These are phyloP conservation scores for Criorhina ranunculi DNA, from an alignment of 2,888 invertebrate species.

Conservation along the genomic window DNA sequence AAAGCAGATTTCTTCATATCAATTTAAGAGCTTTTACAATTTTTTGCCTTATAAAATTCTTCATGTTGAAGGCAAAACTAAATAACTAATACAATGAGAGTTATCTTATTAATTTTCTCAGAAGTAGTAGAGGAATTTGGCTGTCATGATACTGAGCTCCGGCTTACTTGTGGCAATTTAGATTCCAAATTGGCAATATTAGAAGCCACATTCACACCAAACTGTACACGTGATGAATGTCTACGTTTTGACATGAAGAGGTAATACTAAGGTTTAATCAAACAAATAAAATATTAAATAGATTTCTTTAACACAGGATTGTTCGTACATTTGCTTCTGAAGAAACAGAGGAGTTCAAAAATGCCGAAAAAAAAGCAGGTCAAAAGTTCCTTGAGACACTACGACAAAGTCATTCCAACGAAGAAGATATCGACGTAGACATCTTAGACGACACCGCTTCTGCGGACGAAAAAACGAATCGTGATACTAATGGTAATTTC, in stretches of 20 bases:
- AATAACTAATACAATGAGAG: no score
- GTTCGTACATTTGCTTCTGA: constrained; percentile 55
- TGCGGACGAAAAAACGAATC: constrained; percentile 7
- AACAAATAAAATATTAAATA: background rate
- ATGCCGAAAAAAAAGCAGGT: constrained; percentile 78
- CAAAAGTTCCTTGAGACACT: constrained; percentile 79
- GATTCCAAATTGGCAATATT: constrained; percentile 88
- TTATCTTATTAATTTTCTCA: constrained; percentile 81
- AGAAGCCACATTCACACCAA: constrained; percentile 87
- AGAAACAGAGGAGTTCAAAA: constrained; percentile 54
- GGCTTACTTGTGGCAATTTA: constrained; percentile 87
- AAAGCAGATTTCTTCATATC: no score
- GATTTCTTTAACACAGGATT: constrained; percentile 28
- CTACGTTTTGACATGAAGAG: constrained; percentile 77
- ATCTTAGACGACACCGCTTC: constrained; percentile 41
- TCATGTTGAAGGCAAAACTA: no score
- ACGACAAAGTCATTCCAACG: constrained; percentile 73
- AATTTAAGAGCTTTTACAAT: background rate
- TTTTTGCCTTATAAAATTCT: no score
- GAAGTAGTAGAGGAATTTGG: constrained; percentile 88
- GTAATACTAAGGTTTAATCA: constrained; percentile 39
- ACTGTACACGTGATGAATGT: constrained; percentile 79
- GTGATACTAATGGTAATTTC: constrained; percentile 5
- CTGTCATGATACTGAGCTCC: constrained; percentile 87
- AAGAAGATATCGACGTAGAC: constrained; percentile 65